Percentiles rank a stretch among this genome's conserved stretches.
Evolutionary conservation across 2,797 vertebrate species (phyloP).

Genomic region (Buceros bicornis): DNA sequence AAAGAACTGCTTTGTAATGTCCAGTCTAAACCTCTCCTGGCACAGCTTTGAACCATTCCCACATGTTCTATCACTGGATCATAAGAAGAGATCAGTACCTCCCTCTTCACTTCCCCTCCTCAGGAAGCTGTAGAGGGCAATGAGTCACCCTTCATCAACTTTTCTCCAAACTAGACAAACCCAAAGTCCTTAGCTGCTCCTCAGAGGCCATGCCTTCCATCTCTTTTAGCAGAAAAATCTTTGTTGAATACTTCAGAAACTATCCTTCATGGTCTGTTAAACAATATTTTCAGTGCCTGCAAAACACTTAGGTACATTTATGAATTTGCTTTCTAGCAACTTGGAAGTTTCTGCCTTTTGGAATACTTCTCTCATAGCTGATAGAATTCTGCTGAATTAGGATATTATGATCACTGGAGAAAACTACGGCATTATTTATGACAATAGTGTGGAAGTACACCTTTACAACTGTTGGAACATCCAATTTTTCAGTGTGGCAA

Average conservation of each 20-base stretch:
- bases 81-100: neutral
- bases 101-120: neutral
- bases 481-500: neutral
- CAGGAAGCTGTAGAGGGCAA: neutral
- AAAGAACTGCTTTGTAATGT: neutral
- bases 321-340: neutral
- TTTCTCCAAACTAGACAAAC: neutral
- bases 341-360: neutral
- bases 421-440: neutral
- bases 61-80: fast-evolving
- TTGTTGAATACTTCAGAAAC: neutral
- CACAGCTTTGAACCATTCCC: neutral
- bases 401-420: neutral
- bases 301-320: neutral
- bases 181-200: neutral
- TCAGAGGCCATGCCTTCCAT: neutral
- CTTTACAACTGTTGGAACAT: neutral
- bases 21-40: neutral
- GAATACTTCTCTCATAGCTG: neutral
- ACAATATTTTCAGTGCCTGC: neutral
- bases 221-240: neutral
- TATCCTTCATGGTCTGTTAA: neutral
- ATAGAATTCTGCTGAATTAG: neutral
- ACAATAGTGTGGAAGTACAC: neutral
- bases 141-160: neutral